Evolutionary conservation across 1,140 invertebrate species (phyloP), one percentile per base, ranked within the genome.

Genomic region (Zaprionus kolodkinae): DNA sequence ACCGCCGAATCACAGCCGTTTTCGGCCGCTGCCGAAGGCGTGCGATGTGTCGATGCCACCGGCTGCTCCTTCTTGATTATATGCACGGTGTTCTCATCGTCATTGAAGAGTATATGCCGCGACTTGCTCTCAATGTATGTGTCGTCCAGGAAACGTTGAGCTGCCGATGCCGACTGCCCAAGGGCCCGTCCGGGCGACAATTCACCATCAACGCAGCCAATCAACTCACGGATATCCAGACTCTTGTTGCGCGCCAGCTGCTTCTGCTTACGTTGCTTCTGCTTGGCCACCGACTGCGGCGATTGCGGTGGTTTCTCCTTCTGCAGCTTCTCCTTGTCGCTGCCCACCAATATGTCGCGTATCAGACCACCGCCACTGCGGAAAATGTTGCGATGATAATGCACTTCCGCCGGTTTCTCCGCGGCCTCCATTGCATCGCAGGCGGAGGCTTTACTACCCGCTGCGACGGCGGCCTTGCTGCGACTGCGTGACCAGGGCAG

Each of bases 101-200:
- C 91, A 36, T 92, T 92, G 69, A 92, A 92, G 6, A 92, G 71
- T 55, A 92, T 92, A 30, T 92, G 91, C 54, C 90, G 89, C 6
- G 88, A 82, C 21, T 89, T 91, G 61, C 78, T 91, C 13, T 92
- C 91, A 45, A 92, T 80, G 50, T 89, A 92, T 7, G 91, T 92
- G 73, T 92, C 91, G 52, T 92, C 91, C 7, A 92, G 76, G 50
- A 92, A 92, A 13, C 88, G 79, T 13, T 73, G 65, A 12, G 55
- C 17, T 15, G 40, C n/a, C 6, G 38, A 13, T 25, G 48, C 6
- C 3, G 13, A 17, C 25, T 11, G 63, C 15, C 21, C 61, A 10
- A 62, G 15, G 6, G 74, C 17, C 0, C 40, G 36, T 0, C 40
- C 36, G 0, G 83, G 79, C 5, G 62, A 56, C 56, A 86, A 27